Percentiles rank a stretch among this genome's conserved stretches.
Conservation (phyloP, 2,113 vertebrate species). For the Caretta caretta region DNA sequence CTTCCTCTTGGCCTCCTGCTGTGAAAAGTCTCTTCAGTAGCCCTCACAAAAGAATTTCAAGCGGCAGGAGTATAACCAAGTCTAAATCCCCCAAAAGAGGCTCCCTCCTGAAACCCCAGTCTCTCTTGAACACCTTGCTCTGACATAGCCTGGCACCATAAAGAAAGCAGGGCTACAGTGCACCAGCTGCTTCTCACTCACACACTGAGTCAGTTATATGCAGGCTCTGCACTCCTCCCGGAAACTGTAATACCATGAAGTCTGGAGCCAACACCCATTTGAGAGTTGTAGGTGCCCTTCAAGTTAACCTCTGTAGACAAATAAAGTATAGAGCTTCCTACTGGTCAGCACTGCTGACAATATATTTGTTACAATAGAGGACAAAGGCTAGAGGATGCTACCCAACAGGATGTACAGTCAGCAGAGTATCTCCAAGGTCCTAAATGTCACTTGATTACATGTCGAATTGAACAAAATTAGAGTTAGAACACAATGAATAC, state of each 20-base stretch:
- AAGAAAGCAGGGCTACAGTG: too few species aligned
- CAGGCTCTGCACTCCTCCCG: not conserved
- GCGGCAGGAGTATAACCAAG: not conserved
- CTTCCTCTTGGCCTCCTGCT: not conserved
- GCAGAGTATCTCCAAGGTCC: not conserved
- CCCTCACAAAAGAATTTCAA: not conserved
- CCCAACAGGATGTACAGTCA: not conserved
- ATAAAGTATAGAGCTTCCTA: not conserved
- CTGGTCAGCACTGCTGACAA: not conserved
- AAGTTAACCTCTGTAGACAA: not conserved
- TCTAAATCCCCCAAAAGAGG: not conserved
- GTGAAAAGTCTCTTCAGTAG: not conserved
- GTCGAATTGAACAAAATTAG: not conserved
- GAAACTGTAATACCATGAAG: not conserved
- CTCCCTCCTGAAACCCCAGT: not conserved
- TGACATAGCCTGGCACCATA: not conserved
- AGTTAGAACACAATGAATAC: not conserved
- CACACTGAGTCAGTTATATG: not conserved
- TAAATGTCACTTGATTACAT: not conserved
- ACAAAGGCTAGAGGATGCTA: not conserved
- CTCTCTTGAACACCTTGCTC: not conserved
- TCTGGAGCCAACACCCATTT: not conserved
- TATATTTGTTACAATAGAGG: not conserved
- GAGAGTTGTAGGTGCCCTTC: not conserved
- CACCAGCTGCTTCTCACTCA: not conserved